Evolutionary conservation across 2,113 vertebrate genomes (phyloP), one percentile per base, ranked within the genome.

Genomic region (Myotis brandtii): DNA sequence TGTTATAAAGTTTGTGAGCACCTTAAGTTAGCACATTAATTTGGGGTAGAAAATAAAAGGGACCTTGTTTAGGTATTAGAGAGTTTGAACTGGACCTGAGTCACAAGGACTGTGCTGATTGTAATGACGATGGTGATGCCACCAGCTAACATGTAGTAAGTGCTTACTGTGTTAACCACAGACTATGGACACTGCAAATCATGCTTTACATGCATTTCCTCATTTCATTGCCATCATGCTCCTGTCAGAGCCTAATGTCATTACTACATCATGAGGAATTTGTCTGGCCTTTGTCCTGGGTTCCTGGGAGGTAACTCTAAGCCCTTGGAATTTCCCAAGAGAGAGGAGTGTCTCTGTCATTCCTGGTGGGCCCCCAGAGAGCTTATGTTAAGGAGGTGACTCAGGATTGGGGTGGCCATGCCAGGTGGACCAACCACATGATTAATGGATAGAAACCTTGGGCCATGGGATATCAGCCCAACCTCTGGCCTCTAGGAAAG

Each of bases 121-220:
- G 12, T 8, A 3, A 12, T 4, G 56, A 9, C 0, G 30, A 5
- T 2, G 12, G 10, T 8, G 10, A 43, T 1, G 4, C 3, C 27
- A 1, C 9, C n/a, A 23, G 56, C 18, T 8, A 0, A 43, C 25
- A 5, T 8, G 8, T 37, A 12, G 10, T 6, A 3, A 34, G 48
- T 10, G 2, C 32, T 30, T 14, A 2, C 2, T 9, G 0, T 20
- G 11, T 11, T 3, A 32, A 32, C 32, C 23, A 4, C 0, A 1
- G 69, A 1, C 2, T 12, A 7, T 2, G 4, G 80, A 25, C 32
- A 2, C 12, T 1, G 10, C 3, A 30, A 6, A 1, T 1, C 43
- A 13, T 1, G 27, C 27, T 14, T 50, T 21, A 23, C 1, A 9
- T 17, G 17, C 50, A 14, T 34, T 34, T 37, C 21, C 37, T 79